Evolutionary conservation across 2,797 vertebrate species (phyloP), one percentile per base, ranked within the genome.

Genomic region (Tarsius wallacei): DNA sequence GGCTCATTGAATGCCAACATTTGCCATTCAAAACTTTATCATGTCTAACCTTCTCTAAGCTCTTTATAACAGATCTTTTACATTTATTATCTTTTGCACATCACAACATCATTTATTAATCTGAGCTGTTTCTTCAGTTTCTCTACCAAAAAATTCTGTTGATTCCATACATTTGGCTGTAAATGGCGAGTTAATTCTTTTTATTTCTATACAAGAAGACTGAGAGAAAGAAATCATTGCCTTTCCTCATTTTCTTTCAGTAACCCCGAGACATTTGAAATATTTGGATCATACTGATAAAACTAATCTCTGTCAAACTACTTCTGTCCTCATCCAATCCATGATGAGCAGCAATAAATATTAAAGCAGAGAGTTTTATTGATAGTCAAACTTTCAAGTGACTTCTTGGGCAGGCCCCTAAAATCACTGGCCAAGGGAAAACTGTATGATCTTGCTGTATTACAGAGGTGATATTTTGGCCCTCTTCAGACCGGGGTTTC

Each of bases 1-100:
- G 33, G 10, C 36, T 81, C 55, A 13, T 16, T 57, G 55, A 81
- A 90, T 31, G 88, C 64, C 55, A 96, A 42, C 16, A 2, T 61
- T 81, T 33, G n/a, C 17, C 49, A 94, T 87, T 49, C 47, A 86
- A 94, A 89, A 49, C 73, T 93, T 57, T 63, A 0, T 80, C 78
- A 68, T 49, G 36, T 84, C 87, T 61, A 81, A 61, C 61, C 89
- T 77, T 96, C 83, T 33, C 11, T 19, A 57, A 84, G 53, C 2
- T 95, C 2, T 76, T 94, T 66, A 83, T 22, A 91, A 36, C 81
- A 94, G 78, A 63, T 88, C 42, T 95, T 55, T 89, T 80, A 42
- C 76, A 33, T 5, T 19, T 81, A 88, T 74, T 66, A 91, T n/a
- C 78, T 96, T 53, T 89, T 63, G 5, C 49, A 70, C 51, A 59